Base-by-base conservation (phyloP, 2,113 vertebrate genomes). In the Phoxinus phoxinus region DNA sequence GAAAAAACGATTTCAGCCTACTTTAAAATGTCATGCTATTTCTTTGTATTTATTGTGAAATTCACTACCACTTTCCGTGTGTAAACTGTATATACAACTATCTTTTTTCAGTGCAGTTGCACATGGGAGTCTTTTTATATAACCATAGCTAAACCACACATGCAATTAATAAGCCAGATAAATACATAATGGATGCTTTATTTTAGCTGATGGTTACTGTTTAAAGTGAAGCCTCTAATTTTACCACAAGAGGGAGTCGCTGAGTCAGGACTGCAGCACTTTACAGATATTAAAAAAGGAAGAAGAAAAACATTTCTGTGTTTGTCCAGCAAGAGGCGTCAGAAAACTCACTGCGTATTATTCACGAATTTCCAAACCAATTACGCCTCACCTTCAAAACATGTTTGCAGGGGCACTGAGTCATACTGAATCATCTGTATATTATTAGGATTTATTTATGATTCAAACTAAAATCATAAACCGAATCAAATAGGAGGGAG, bases 401-500 rank as follows among this genome's bases (percentile, higher is more conserved):
- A 27, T 83, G 46, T 69, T 71, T 82, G 63, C 25, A 71, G 80
- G 65, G 65, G 27, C 23, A 71, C 48, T 83, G 81, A 72, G 46
- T 83, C 67, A 58, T 53, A 67, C 21, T 83, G 21, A 72, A 67
- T 67, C 81, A 73, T 41, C 48, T 72, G 81, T 37, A 19, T 32
- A 83, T 73, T n/a, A 25, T 83, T 19, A 41, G 23, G 27, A 41
- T 81, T 48, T 51, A 81, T 69, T 69, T 51, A 51, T 67, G 41
- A 63, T 69, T 81, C 25, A 30, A 30, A 63, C 63, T 19, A 46
- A 63, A 73, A 25, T 59, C 35, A 84, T 59, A 46, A 59, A 74
- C 23, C 32, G n/a, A 46, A 8, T 48, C 86, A 76, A 51, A 48
- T 53, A 63, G 59, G n/a, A 88, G 65, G 83, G 67, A 72, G 53